Evolutionary conservation across 2,888 invertebrate species (phyloP), one percentile per base, ranked within the genome.

Genomic region (Poecilus cupreus): DNA sequence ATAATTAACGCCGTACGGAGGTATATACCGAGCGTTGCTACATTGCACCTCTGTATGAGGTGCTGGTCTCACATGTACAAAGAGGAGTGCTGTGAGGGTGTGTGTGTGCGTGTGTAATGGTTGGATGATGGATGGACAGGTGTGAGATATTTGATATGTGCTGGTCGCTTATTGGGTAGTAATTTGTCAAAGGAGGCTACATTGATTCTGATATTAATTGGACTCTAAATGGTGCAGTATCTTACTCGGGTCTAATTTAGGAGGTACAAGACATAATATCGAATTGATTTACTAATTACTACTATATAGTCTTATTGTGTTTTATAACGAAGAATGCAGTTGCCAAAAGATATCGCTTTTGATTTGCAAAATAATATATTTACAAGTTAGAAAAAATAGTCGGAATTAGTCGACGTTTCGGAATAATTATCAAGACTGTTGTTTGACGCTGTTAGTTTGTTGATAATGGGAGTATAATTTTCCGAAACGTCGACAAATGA

Each of bases 1-100:
- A 46, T 72, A 72, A 72, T 72, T 72, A 72, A 72, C 72, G 64
- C 18, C 13, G 64, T 32, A 68, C 20, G 22, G 68, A 32, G 24
- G 32, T 64, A 26, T 18, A 64, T 5, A 18, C n/a, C n/a, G 64
- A 16, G 24, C 24, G 10, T 60, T 60, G 60, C 11, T 60, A 60
- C 24, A 72, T 11, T 46, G 18, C 72, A 43, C 72, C 43, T 60
- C 22, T 10, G 11, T 60, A n/a, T 18, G 64, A 68, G 32, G 2
- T 68, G 37, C 37, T 32, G 11, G 26, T 4, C 60, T 4, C 11
- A 54, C 54, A 54, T 22, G 11, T 13, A 60, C 26, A 60, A 24
- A 26, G 26, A 10, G 0, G 26, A 8, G 3, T 10, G 64, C 3
- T 16, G 18, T 32, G 37, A 37, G 37, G 13, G 24, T n/a, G 32